These are phyloP conservation scores for Selene dorsalis DNA, from an alignment of 2,797 vertebrate genomes.

Conservation along the genomic window DNA sequence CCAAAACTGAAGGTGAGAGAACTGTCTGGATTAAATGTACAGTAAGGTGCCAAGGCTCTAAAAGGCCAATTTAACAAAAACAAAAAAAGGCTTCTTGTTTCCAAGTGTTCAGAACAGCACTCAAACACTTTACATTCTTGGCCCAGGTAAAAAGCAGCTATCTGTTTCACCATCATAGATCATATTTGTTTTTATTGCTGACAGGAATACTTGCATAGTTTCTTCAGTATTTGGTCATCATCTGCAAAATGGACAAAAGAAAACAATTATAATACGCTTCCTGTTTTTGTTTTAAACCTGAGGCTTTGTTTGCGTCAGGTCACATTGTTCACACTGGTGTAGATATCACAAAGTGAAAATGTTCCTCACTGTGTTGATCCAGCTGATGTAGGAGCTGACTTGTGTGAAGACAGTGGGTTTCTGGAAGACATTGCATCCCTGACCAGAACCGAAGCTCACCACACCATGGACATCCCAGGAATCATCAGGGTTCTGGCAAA, in stretches of 20 bases:
- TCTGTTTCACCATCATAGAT: conserved; percentile 1
- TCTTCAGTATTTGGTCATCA: conserved; percentile 67
- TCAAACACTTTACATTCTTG: not conserved
- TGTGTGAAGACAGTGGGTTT: conserved; percentile 88
- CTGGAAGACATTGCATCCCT: conserved; percentile 83
- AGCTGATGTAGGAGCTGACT: conserved; percentile 85
- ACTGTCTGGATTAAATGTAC: not conserved
- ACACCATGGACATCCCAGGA: conserved; percentile 85
- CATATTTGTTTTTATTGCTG: conserved; percentile 16
- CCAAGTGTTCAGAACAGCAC: not conserved
- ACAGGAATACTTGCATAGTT: not conserved
- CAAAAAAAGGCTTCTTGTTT: not conserved
- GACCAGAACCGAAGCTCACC: conserved; percentile 87
- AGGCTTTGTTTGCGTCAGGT: conserved; percentile 25
- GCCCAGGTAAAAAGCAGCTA: not conserved
- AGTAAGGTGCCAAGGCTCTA: too few species aligned
- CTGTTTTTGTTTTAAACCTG: conserved; percentile 37
- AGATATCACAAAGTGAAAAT: conserved; percentile 12
- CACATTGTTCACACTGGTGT: conserved; percentile 16
- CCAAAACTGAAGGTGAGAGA: conserved; percentile 7
- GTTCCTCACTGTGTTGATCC: conserved; percentile 84
- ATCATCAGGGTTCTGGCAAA: conserved; percentile 76
- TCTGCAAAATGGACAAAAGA: conserved; percentile 64
- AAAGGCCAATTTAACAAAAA: not conserved
- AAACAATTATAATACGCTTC: conserved; percentile 31